Conservation (phyloP, 2,797 vertebrate genomes). For the Coregonus sp. region DNA sequence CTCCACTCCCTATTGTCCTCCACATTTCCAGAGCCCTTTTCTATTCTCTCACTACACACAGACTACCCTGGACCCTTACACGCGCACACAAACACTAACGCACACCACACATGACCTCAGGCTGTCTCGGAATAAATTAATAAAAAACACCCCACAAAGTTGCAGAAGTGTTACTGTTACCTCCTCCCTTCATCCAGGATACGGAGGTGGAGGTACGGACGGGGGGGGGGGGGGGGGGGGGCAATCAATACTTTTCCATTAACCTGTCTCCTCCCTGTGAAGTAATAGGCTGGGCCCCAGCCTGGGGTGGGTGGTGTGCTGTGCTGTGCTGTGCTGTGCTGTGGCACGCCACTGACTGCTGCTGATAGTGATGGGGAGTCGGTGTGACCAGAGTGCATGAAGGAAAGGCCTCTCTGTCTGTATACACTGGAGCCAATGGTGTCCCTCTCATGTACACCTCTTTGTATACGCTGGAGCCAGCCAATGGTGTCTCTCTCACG, state of each 20-base stretch:
- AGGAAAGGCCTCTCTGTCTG: conserved; percentile 14
- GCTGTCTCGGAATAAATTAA: conserved; percentile 18
- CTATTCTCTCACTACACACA: not conserved
- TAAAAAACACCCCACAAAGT: conserved; percentile 49
- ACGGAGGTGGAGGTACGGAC: conserved; percentile 41
- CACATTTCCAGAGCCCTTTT: not conserved
- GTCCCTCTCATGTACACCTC: not conserved
- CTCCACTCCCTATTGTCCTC: not conserved
- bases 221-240: not conserved
- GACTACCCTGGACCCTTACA: too few relatives aligned
- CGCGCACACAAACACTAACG: too few relatives aligned
- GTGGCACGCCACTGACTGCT: conserved; percentile 1
- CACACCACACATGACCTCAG: not conserved
- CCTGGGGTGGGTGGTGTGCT: not conserved
- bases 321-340: not conserved
- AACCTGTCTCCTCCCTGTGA: conserved; percentile 60
- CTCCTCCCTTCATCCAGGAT: conserved; percentile 35
- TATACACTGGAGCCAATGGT: not conserved
- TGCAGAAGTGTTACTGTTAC: conserved; percentile 52
- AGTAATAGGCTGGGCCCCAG: conserved; percentile 36
- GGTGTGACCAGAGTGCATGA: not conserved
- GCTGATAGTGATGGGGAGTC: conserved; percentile 11
- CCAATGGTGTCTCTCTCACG: conserved; percentile 6
- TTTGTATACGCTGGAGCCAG: not conserved
- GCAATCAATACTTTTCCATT: conserved; percentile 76